phyloP scores from a whole-genome alignment of 92 coral and sea anemone species.

The Parazoanthus darwini region DNA sequence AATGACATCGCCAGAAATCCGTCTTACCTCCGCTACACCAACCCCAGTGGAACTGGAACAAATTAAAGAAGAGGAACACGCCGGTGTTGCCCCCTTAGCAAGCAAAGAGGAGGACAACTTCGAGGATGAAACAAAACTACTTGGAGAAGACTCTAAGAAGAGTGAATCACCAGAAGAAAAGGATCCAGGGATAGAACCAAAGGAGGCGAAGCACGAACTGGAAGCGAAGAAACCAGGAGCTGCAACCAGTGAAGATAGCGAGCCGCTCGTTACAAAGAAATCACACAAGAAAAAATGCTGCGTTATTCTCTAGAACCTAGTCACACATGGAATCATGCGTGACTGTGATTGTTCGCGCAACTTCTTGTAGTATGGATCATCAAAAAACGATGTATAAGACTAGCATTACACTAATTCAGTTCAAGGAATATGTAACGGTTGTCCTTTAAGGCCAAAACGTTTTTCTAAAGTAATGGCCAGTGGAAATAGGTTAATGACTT shows the following conservation, averaged over 20 bases:
- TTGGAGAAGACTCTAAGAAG: slow-evolving; percentile 12
- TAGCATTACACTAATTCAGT: not conserved
- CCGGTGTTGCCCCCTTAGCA: slow-evolving; percentile 37
- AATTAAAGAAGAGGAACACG: slow-evolving; percentile 28
- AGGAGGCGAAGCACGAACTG: slow-evolving; percentile 2
- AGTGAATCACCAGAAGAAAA: not conserved
- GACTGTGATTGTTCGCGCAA: not conserved
- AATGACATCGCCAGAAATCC: slow-evolving; percentile 29
- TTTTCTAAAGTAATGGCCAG: not conserved
- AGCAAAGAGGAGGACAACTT: slow-evolving; percentile 33
- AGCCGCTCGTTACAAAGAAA: slow-evolving; percentile 14
- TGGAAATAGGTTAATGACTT: not conserved
- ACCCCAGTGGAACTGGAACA: slow-evolving; percentile 18
- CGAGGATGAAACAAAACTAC: slow-evolving; percentile 15
- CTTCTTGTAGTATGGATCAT: not conserved
- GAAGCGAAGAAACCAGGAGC: not conserved
- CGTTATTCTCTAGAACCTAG: not conserved
- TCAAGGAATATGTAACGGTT: not conserved
- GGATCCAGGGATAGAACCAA: not conserved
- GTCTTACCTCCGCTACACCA: slow-evolving; percentile 36
- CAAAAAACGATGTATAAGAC: not conserved
- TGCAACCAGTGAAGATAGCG: slow-evolving; percentile 5
- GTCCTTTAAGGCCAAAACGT: not conserved
- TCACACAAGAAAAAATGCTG: slow-evolving; percentile 28
- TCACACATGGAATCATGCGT: not conserved